Evolutionary conservation across 2,888 invertebrate genomes (phyloP), one percentile per base, ranked within the genome.

Genomic region (Clusia tigrina): DNA sequence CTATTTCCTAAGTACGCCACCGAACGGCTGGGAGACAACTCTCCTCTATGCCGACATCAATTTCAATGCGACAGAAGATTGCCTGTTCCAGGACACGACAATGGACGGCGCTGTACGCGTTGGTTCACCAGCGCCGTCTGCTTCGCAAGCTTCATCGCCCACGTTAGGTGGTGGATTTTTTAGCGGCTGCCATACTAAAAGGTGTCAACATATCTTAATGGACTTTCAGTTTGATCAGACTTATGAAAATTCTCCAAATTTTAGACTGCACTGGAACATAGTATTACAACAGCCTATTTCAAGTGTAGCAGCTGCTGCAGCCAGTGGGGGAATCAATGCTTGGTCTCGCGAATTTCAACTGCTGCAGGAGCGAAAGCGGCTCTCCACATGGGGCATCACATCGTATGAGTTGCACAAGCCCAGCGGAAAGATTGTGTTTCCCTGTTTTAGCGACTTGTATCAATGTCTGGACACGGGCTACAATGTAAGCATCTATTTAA

Each of bases 301-400:
- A 0, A 92, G 89, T 63, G 87, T 88, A 26, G 85, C 89, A 1
- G 70, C 68, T 9, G 66, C 69, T 20, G 57, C 70, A 1, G 67
- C 67, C 22, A 68, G 67, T 3, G 62, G 73, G 17, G 79, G 85
- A n/a, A 80, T 81, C 5, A 85, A 85, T 75, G 84, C 85, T 46
- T 89, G 90, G 86, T 94, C 94, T 0, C 87, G 93, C 37, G 97
- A 97, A 80, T 96, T 96, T 80, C 95, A 96, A 81, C 83, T 98
- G 58, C 86, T 96, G 65, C 91, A 95, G 87, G 98, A 98, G 82
- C 85, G 98, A 24, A 96, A 96, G 84, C 87, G 98, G 60, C 88
- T 96, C 48, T 92, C 95, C 0, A 93, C 93, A 0, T 95, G 94
- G 91, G 96, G 98, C 22, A 96, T 98, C 62, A 95, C 95, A 0